A percentile compares a stretch with the other conserved stretches of the same genome.
These are phyloP conservation scores for Lepidurus apus DNA, from an alignment of 1,140 invertebrate genomes.

Conservation along the genomic window DNA sequence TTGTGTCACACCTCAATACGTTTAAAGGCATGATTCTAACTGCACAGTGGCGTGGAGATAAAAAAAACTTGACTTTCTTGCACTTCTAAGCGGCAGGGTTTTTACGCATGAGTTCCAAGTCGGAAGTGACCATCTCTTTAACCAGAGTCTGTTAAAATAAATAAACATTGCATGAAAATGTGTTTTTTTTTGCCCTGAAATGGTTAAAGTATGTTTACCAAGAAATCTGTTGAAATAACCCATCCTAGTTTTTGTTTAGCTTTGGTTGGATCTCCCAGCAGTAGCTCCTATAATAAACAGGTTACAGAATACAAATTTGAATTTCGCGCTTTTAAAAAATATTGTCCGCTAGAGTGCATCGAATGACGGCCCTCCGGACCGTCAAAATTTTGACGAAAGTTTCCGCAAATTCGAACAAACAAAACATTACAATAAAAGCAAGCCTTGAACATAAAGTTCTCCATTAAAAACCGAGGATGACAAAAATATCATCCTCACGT, in stretches of 20 bases:
- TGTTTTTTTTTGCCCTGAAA: too few species aligned
- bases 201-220: constrained; percentile 48
- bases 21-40: background rate
- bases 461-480: background rate
- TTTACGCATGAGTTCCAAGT: constrained; percentile 84
- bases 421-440: background rate
- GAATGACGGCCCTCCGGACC: background rate
- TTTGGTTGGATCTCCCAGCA: constrained; percentile 86
- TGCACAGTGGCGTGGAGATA: background rate
- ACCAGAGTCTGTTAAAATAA: constrained; percentile 66
- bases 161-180: constrained; percentile 28
- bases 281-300: constrained; percentile 60
- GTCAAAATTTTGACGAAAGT: background rate
- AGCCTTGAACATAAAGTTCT: too few species aligned
- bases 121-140: constrained; percentile 92
- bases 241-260: constrained; percentile 80
- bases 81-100: constrained; percentile 72
- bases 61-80: background rate
- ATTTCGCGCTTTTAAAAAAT: constrained; percentile 25
- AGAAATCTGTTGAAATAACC: constrained; percentile 77
- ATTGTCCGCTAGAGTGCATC: background rate
- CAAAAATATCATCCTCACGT: background rate
- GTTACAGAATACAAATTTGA: constrained; percentile 34
- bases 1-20: background rate
- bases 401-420: background rate